Percentiles rank a stretch among this genome's conserved stretches.
Conservation (phyloP, 1,140 invertebrate species). For the Solen grandis region DNA sequence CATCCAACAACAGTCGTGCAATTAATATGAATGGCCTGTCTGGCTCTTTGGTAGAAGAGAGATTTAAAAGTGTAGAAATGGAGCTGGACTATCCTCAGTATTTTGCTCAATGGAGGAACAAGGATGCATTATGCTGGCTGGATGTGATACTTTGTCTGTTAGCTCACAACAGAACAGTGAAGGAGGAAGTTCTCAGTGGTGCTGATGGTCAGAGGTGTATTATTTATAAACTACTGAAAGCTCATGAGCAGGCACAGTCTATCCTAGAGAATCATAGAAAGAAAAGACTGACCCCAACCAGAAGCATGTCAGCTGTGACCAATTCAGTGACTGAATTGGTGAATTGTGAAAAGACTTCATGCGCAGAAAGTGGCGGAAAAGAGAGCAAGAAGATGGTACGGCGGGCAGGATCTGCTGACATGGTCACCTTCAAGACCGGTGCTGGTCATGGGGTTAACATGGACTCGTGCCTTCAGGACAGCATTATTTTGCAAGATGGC, state of each 20-base stretch:
- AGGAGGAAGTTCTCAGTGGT: slow-evolving; percentile 45
- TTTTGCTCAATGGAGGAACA: slow-evolving; percentile 76
- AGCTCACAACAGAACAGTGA: slow-evolving; percentile 70
- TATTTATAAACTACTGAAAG: slow-evolving; percentile 67
- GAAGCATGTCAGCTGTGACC: slow-evolving; percentile 11
- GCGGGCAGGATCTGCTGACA: too few species aligned
- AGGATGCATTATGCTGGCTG: slow-evolving; percentile 78
- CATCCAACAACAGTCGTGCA: neutral
- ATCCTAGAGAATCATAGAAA: slow-evolving; percentile 45
- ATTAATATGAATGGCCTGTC: neutral
- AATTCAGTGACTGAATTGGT: neutral
- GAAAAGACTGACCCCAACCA: neutral
- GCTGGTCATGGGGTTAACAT: neutral
- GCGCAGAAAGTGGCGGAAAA: neutral
- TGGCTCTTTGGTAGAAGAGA: neutral
- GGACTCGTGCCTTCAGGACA: neutral
- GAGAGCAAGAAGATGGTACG: neutral
- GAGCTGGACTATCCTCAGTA: slow-evolving; percentile 3
- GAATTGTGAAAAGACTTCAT: neutral
- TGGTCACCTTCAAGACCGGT: neutral
- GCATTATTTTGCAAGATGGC: too few species aligned
- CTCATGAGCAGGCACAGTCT: slow-evolving; percentile 70
- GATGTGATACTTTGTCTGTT: slow-evolving; percentile 76
- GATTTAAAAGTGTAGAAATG: neutral
- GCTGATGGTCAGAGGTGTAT: slow-evolving; percentile 55